A percentile compares a stretch with the other conserved stretches of the same genome.
These are phyloP conservation scores for Gavialis gangeticus DNA, from an alignment of 2,113 vertebrate genomes.

Conservation along the genomic window DNA sequence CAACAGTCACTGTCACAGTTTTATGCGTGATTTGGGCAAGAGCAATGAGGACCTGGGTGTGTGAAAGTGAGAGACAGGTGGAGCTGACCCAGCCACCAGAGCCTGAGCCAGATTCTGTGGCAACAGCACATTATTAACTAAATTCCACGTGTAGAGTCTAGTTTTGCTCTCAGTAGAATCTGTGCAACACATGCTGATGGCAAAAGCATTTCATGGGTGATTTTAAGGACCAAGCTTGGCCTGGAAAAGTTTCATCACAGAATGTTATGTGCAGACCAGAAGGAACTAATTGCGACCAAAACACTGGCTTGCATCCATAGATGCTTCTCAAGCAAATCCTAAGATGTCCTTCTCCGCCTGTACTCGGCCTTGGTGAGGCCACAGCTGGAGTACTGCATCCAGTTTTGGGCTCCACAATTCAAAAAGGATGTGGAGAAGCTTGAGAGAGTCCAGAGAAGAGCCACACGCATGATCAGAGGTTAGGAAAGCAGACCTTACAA, in stretches of 20 bases:
- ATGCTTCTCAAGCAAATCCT: too few relatives aligned
- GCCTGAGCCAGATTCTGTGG: background rate
- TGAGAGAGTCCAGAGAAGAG: too few relatives aligned
- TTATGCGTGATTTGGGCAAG: background rate
- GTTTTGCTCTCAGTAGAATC: background rate
- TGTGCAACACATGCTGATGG: rapidly evolving
- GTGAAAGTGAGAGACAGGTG: background rate
- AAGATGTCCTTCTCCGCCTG: too few relatives aligned
- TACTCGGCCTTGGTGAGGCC: too few relatives aligned
- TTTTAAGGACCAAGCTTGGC: background rate
- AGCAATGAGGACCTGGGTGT: background rate
- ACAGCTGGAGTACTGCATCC: too few relatives aligned
- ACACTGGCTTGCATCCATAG: too few relatives aligned
- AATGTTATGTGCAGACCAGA: background rate
- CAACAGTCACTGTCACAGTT: background rate
- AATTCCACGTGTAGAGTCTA: rapidly evolving
- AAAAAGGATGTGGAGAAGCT: too few relatives aligned
- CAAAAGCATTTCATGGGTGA: rapidly evolving
- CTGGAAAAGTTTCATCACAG: rapidly evolving
- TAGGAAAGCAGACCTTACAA: too few relatives aligned
- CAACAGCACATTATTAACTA: background rate
- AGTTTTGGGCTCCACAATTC: too few relatives aligned
- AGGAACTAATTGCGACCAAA: background rate
- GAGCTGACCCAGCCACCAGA: background rate
- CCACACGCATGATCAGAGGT: too few relatives aligned